A percentile compares a stretch with the other conserved stretches of the same genome.
These are phyloP conservation scores for Drosophila yakuba DNA, from an alignment of 1,140 invertebrate genomes.

Conservation along the genomic window DNA sequence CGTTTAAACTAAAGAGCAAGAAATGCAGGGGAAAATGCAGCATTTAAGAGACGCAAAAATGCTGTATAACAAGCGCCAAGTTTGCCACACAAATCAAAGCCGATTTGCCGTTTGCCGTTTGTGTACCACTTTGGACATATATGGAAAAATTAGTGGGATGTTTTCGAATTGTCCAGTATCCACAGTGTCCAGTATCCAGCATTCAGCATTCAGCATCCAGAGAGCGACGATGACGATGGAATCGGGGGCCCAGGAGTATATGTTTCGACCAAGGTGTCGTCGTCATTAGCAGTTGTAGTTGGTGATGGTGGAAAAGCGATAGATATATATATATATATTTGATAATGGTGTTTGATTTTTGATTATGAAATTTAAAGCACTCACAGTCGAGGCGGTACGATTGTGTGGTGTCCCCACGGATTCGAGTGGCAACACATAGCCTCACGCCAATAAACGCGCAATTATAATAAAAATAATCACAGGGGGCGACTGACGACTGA, in stretches of 20 bases:
- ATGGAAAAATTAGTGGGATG: constrained; percentile 81
- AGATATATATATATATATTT: constrained; percentile 28
- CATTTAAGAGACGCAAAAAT: constrained; percentile 67
- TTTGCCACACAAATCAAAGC: constrained; percentile 69
- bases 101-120: constrained; percentile 46
- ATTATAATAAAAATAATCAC: constrained; percentile 84
- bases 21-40: constrained; percentile 29
- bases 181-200: constrained; percentile 13
- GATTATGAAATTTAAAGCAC: constrained; percentile 71
- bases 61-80: constrained; percentile 82
- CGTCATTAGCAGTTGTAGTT: constrained; percentile 67
- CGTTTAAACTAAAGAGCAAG: constrained; percentile 23
- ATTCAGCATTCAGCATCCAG: neutral
- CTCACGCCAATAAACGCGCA: constrained; percentile 78
- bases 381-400: constrained; percentile 19
- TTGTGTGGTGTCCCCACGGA: constrained; percentile 38
- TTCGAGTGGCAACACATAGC: constrained; percentile 54
- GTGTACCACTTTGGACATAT: constrained; percentile 77
- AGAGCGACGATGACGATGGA: neutral
- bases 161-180: constrained; percentile 49
- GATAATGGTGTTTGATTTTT: constrained; percentile 43
- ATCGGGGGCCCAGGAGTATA: neutral
- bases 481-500: constrained; percentile 26
- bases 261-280: constrained; percentile 61
- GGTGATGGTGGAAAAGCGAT: constrained; percentile 39